Base-by-base conservation (phyloP, 2,113 vertebrate species). In the Colossoma macropomum region DNA sequence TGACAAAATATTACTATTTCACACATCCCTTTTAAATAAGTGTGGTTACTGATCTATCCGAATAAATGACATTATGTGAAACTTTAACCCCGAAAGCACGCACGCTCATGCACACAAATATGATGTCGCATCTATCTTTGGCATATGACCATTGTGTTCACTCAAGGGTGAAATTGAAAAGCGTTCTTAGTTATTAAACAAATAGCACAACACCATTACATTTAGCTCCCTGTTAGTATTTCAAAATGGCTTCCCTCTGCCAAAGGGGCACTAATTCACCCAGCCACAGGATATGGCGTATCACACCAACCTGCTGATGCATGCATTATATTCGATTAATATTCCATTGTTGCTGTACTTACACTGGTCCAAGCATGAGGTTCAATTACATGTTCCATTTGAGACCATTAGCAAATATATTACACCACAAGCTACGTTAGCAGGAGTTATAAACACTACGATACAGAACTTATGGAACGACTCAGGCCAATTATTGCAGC, bases 121-220 rank as follows among this genome's bases (percentile, higher is more conserved):
- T 34, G 81, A 80, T 89, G 88, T 92, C 82, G 88, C 91, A 91
- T 94, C 89, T 88, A 84, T 92, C 89, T 91, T 89, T 74, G 90
- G 86, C 68, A 87, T 90, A 89, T 91, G 90, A 92, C 87, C 90
- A 90, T 89, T 85, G 88, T 92, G 90, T 88, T 89, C 91, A 90
- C 66, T 87, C 87, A 86, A 78, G 90, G 92, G 92, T 94, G 93
- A 94, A 94, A 94, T 94, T 93, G 92, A 93, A 93, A 94, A 89
- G 90, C 91, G 86, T 91, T 90, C 91, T 88, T 92, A 88, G 93
- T 92, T 93, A 93, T 93, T 93, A 93, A 93, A 93, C 92, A 93
- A 93, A 92, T 91, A 92, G 87, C 87, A 82, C 86, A 90, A 86
- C 88, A 81, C 84, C 87, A 85, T 70, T 85, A 85, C 88, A 88